phyloP scores from a whole-genome alignment of 2,113 vertebrate species.

The Corythornis madagascariensis region DNA sequence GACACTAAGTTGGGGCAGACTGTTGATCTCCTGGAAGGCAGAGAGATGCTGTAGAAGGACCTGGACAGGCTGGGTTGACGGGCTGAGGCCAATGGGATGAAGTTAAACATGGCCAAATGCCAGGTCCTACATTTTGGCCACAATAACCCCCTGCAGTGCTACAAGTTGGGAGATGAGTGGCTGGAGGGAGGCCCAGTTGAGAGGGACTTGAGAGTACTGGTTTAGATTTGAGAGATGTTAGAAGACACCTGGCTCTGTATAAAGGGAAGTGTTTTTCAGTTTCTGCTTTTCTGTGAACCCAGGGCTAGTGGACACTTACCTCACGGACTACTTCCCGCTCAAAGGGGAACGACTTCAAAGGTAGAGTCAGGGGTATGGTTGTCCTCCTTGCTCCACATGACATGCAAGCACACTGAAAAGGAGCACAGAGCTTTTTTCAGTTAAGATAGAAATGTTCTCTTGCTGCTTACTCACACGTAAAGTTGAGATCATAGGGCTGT shows the following conservation, averaged over 20 bases:
- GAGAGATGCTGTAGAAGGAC: too few species aligned
- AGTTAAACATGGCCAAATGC: too few species aligned
- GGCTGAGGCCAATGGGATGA: too few species aligned
- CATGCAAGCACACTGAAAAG: constrained; percentile 59
- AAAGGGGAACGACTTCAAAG: constrained; percentile 12
- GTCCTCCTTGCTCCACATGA: background rate
- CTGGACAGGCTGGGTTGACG: too few species aligned
- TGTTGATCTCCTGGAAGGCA: too few species aligned
- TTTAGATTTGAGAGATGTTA: background rate
- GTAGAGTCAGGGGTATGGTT: background rate
- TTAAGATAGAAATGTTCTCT: background rate
- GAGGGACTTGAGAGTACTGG: too few species aligned
- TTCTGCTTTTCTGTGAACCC: background rate
- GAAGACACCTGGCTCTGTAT: background rate
- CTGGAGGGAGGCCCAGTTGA: too few species aligned
- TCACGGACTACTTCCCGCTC: background rate
- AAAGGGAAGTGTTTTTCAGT: background rate
- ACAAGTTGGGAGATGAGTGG: too few species aligned
- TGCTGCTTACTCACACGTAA: background rate
- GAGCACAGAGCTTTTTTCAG: background rate
- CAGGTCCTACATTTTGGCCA: too few species aligned
- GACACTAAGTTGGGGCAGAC: too few species aligned
- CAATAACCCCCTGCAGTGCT: too few species aligned
- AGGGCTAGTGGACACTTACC: background rate
- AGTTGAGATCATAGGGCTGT: background rate